These are phyloP conservation scores for Luidia sarsii DNA, from an alignment of 53 echinoderm and acorn worm species.

Conservation along the genomic window DNA sequence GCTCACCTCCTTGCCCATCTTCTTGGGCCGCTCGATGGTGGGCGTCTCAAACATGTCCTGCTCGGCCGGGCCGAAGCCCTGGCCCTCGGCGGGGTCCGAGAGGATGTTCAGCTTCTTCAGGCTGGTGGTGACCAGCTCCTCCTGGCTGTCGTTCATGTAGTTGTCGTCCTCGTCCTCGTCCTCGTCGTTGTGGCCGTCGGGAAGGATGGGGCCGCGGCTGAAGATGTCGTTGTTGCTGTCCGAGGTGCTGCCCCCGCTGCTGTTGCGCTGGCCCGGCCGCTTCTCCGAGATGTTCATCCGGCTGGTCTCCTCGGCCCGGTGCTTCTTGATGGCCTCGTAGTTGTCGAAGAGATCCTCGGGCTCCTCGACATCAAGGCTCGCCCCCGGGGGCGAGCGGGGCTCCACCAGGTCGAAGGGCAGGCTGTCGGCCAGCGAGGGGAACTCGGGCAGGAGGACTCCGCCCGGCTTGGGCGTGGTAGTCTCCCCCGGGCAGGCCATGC, in stretches of 20 bases:
- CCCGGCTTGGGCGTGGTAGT: constrained; percentile 70
- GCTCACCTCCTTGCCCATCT: constrained; percentile 46
- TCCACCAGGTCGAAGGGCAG: constrained; percentile 64
- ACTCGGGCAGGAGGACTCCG: constrained; percentile 82
- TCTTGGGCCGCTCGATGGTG: constrained; percentile 51
- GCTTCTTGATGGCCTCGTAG: constrained; percentile 56
- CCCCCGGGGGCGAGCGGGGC: no score
- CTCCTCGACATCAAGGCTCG: constrained; percentile 32
- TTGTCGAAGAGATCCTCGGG: constrained; percentile 80
- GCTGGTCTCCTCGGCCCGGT: constrained; percentile 43
- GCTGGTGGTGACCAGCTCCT: constrained; percentile 59
- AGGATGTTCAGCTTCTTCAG: constrained; percentile 93
- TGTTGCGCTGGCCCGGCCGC: constrained; percentile 67
- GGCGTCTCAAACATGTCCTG: constrained; percentile 68
- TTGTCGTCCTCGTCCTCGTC: constrained; percentile 56
- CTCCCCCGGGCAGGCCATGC: constrained; percentile 34
- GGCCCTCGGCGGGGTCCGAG: constrained; percentile 52
- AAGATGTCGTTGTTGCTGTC: constrained; percentile 93
- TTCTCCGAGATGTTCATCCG: constrained; percentile 51
- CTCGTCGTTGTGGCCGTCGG: constrained; percentile 46
- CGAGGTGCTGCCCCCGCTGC: constrained; percentile 83
- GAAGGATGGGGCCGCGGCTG: constrained; percentile 51
- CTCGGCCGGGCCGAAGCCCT: constrained; percentile 47
- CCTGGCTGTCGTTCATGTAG: constrained; percentile 53
- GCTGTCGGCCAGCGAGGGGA: constrained; percentile 68